Percentiles rank a stretch among this genome's conserved stretches.
These are phyloP conservation scores for Cantharis rufa DNA, from an alignment of 2,888 invertebrate species.

Conservation along the genomic window DNA sequence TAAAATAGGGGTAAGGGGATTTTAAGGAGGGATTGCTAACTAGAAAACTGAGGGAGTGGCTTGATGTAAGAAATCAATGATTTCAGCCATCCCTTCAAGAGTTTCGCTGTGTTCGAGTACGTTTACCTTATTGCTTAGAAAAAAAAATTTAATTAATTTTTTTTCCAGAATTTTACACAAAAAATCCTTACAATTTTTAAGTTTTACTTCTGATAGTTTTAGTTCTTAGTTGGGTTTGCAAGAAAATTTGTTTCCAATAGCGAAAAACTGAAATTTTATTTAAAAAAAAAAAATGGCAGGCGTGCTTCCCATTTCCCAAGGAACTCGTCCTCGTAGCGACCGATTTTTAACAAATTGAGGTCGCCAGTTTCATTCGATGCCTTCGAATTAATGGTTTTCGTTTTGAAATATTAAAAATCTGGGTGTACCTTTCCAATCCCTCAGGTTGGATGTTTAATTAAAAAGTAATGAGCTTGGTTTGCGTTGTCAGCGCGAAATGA, in stretches of 20 bases:
- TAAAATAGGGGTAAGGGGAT: conserved; percentile 35
- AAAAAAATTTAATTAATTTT: conserved; percentile 6
- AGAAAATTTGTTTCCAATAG: background rate
- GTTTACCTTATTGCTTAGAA: conserved; percentile 24
- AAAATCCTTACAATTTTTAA: background rate
- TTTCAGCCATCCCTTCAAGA: conserved; percentile 37
- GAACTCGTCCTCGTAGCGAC: background rate
- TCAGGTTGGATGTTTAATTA: background rate
- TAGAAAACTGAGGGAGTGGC: conserved; percentile 48
- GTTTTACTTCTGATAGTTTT: background rate
- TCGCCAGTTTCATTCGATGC: too few species aligned
- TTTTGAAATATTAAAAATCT: background rate
- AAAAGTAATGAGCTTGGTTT: background rate
- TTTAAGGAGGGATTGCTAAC: conserved; percentile 45
- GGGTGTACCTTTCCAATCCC: background rate
- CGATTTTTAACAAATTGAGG: background rate
- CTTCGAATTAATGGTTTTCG: background rate
- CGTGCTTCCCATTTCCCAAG: background rate
- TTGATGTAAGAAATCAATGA: conserved; percentile 53
- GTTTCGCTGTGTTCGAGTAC: conserved; percentile 29
- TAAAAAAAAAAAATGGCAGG: background rate
- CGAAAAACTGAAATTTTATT: background rate
- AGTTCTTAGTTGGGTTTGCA: too few species aligned
- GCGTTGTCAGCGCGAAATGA: background rate
- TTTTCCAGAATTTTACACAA: background rate